Conservation (phyloP, 2,888 invertebrate genomes). For the Ennomos erosarius region DNA sequence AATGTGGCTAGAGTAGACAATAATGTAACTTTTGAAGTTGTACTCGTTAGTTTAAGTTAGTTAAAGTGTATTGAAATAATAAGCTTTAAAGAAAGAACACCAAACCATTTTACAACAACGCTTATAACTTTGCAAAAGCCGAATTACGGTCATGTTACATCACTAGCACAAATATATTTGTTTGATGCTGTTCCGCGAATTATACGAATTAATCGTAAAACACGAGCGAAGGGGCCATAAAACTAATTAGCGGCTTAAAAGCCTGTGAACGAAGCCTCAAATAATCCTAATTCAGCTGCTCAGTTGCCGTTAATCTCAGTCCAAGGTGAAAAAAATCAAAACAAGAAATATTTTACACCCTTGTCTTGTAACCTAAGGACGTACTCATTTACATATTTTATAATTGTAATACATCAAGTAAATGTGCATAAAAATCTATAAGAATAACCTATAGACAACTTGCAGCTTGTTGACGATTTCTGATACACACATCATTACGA, state of each 20-base stretch:
- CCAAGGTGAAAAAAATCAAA: conserved; percentile 35
- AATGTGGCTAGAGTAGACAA: too few relatives aligned
- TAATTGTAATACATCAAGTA: too few relatives aligned
- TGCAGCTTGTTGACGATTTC: too few relatives aligned
- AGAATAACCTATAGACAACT: too few relatives aligned
- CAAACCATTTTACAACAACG: conserved; percentile 5
- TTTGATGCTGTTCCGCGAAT: conserved; percentile 51
- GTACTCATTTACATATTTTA: too few relatives aligned
- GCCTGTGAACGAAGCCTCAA: conserved; percentile 44
- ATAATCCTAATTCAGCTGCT: conserved; percentile 35
- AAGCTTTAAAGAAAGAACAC: too few relatives aligned
- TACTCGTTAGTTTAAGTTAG: too few relatives aligned
- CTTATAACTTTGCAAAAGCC: background rate
- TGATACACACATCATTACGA: too few relatives aligned
- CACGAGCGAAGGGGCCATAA: conserved; percentile 47
- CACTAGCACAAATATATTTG: conserved; percentile 36
- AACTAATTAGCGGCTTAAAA: conserved; percentile 60
- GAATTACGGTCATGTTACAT: conserved; percentile 17
- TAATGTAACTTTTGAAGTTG: too few relatives aligned
- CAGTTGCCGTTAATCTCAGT: conserved; percentile 24
- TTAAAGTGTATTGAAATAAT: too few relatives aligned
- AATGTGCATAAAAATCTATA: too few relatives aligned
- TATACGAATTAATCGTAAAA: conserved; percentile 36
- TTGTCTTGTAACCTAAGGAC: too few relatives aligned
- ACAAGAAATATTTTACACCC: background rate